Conservation (phyloP, 2,888 invertebrate species). For the Diachrysia chrysitis region DNA sequence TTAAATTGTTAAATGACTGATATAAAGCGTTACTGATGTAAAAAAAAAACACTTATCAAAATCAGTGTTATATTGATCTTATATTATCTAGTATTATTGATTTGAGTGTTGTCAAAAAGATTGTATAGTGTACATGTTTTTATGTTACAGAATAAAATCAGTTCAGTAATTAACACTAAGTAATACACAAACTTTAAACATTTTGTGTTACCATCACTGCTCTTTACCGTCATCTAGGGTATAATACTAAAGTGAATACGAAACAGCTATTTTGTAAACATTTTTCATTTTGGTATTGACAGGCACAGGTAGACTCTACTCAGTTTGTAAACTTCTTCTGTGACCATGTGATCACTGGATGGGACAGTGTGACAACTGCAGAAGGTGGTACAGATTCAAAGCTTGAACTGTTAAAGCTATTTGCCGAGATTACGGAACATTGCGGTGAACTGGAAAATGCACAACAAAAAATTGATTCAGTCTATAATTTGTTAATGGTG, state of each 20-base stretch:
- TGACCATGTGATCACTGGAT: constrained; percentile 94
- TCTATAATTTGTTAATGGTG: constrained; percentile 94
- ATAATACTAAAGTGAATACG: background rate
- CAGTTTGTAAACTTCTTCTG: constrained; percentile 95
- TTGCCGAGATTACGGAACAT: constrained; percentile 95
- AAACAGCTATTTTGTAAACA: background rate
- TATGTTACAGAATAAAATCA: too few species aligned
- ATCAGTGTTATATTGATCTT: too few species aligned
- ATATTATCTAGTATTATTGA: too few species aligned
- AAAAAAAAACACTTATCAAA: too few species aligned
- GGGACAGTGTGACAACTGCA: constrained; percentile 90
- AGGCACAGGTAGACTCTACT: constrained; percentile 96
- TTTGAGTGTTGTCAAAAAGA: too few species aligned
- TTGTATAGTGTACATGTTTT: too few species aligned
- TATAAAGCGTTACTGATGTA: too few species aligned
- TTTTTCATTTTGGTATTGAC: constrained; percentile 55
- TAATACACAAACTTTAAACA: too few species aligned
- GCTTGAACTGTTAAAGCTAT: constrained; percentile 94
- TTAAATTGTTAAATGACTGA: too few species aligned
- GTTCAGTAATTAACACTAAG: too few species aligned
- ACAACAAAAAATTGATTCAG: constrained; percentile 92
- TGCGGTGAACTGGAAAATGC: constrained; percentile 94
- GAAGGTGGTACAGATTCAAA: constrained; percentile 91
- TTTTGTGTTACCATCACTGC: too few species aligned
- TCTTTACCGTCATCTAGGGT: too few species aligned